Evolutionary conservation across 2,888 invertebrate genomes (phyloP).

Genomic region (Congeria kusceri): DNA sequence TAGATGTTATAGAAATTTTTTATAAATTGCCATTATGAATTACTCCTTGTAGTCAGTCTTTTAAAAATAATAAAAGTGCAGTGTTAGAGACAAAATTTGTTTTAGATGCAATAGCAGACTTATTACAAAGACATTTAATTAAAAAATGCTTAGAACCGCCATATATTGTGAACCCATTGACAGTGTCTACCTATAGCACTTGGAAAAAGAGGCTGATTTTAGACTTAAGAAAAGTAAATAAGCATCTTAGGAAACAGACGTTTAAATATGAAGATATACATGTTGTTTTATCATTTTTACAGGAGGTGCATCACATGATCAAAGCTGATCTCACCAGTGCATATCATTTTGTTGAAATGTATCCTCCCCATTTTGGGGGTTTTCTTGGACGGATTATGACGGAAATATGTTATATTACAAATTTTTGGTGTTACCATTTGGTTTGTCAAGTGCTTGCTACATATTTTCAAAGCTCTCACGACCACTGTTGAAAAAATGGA

Average conservation of each 20-base stretch:
- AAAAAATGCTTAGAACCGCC: not conserved
- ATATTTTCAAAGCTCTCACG: conserved; percentile 16
- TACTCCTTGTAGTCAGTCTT: not conserved
- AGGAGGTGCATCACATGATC: not conserved
- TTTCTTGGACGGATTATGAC: conserved; percentile 2
- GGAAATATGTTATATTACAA: conserved; percentile 10
- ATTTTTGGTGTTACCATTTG: conserved; percentile 22
- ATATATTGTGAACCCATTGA: conserved; percentile 4
- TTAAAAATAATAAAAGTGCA: conserved; percentile 20
- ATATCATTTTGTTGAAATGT: conserved; percentile 22
- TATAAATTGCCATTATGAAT: conserved; percentile 18
- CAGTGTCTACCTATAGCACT: not conserved
- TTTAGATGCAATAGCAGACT: conserved; percentile 15
- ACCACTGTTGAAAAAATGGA: conserved; percentile 28
- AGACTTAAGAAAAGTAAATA: conserved; percentile 18
- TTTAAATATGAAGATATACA: conserved; percentile 31
- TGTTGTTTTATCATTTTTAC: conserved; percentile 18
- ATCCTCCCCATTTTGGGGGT: conserved; percentile 1
- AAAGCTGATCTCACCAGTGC: conserved; percentile 1
- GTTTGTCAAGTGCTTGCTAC: conserved; percentile 14
- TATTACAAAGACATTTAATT: conserved; percentile 17
- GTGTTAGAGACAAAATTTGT: conserved; percentile 21
- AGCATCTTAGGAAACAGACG: conserved; percentile 27
- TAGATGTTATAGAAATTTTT: conserved; percentile 13
- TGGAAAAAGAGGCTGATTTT: conserved; percentile 28